Percentiles rank a stretch among this genome's conserved stretches.
Conservation (phyloP, 2,113 vertebrate genomes). For the Pyxicephalus adspersus region DNA sequence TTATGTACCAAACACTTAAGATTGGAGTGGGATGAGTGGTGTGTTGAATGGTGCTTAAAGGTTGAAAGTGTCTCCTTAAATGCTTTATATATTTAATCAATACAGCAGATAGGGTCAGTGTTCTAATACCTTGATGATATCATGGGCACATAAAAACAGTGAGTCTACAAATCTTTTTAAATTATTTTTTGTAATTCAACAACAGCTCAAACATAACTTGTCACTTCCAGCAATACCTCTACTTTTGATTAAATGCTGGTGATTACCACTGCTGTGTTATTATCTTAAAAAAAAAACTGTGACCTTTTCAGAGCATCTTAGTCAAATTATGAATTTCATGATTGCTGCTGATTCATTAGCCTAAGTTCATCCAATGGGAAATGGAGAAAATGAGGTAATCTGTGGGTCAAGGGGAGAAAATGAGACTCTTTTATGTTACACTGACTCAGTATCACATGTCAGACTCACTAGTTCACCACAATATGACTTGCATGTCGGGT, state of each 20-base stretch:
- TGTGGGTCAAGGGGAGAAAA: constrained; percentile 9
- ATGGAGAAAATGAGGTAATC: constrained; percentile 52
- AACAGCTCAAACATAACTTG: background rate
- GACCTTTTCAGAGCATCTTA: constrained; percentile 40
- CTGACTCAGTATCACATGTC: constrained; percentile 5
- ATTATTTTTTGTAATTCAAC: too few relatives aligned
- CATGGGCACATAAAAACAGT: too few relatives aligned
- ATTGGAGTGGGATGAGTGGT: too few relatives aligned
- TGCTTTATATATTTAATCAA: too few relatives aligned
- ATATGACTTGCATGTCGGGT: too few relatives aligned
- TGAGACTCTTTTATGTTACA: constrained; percentile 5
- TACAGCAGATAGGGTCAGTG: too few relatives aligned
- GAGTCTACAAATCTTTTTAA: too few relatives aligned
- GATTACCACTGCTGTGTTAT: constrained; percentile 38
- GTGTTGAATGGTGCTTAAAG: too few relatives aligned
- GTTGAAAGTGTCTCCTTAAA: too few relatives aligned
- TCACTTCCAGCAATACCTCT: background rate
- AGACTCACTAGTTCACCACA: background rate
- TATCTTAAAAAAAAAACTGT: constrained; percentile 48
- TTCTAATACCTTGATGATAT: too few relatives aligned
- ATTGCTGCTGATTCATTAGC: constrained; percentile 50
- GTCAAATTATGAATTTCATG: constrained; percentile 48
- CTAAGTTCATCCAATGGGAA: constrained; percentile 27
- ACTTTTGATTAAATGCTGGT: constrained; percentile 33
- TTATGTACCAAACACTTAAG: too few relatives aligned